These are phyloP conservation scores for Agonopterix arenella DNA, from an alignment of 2,888 invertebrate species.

Conservation along the genomic window DNA sequence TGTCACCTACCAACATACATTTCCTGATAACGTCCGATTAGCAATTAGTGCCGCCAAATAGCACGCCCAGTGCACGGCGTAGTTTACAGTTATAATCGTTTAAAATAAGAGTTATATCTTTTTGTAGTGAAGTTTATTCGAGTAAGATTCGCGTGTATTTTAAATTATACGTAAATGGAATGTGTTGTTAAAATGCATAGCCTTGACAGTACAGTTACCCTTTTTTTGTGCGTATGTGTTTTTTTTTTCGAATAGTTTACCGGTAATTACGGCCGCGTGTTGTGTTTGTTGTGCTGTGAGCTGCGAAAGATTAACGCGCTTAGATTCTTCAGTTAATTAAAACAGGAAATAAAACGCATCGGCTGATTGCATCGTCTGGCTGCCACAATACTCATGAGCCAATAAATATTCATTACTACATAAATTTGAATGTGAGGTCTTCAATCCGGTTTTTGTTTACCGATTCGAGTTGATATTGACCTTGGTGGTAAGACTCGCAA, in stretches of 20 bases:
- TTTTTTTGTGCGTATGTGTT: slow-evolving; percentile 39
- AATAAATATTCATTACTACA: slow-evolving; percentile 40
- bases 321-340: slow-evolving; percentile 35
- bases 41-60: slow-evolving; percentile 55
- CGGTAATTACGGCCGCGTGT: slow-evolving; percentile 40
- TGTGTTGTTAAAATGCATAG: slow-evolving; percentile 62
- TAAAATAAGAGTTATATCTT: slow-evolving; percentile 19
- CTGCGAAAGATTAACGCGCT: slow-evolving; percentile 26
- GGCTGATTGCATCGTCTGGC: slow-evolving; percentile 34
- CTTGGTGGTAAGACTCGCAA: slow-evolving; percentile 47
- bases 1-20: slow-evolving; percentile 53
- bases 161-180: slow-evolving; percentile 39
- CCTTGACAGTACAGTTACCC: slow-evolving; percentile 42
- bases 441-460: slow-evolving; percentile 63
- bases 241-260: slow-evolving; percentile 29
- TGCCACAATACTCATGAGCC: slow-evolving; percentile 30
- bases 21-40: slow-evolving; percentile 57
- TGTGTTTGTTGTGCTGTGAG: slow-evolving; percentile 31
- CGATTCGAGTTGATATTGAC: slow-evolving; percentile 47
- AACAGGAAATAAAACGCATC: slow-evolving; percentile 46
- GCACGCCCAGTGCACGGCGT: slow-evolving; percentile 44
- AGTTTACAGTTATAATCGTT: slow-evolving; percentile 23
- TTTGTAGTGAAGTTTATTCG: slow-evolving; percentile 41
- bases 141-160: slow-evolving; percentile 35
- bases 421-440: slow-evolving; percentile 52